A percentile compares a stretch with the other conserved stretches of the same genome.
These are phyloP conservation scores for Apomyelois bistriatella DNA, from an alignment of 2,888 invertebrate genomes.

Conservation along the genomic window DNA sequence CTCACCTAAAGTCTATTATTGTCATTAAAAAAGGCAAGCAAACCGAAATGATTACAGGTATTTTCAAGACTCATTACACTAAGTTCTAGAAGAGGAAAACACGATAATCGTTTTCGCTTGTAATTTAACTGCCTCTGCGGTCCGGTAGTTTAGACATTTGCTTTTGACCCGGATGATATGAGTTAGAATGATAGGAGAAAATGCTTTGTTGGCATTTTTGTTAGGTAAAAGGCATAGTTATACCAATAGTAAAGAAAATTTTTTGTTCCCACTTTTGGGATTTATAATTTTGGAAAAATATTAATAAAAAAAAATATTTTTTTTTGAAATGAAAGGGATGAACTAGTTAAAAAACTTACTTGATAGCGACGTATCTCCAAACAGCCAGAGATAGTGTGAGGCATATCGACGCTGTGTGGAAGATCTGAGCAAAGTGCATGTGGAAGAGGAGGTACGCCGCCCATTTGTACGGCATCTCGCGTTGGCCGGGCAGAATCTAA, in stretches of 20 bases:
- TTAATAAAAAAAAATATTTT: too few relatives aligned
- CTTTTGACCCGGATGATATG: too few relatives aligned
- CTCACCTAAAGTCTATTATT: neutral
- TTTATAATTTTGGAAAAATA: too few relatives aligned
- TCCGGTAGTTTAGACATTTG: too few relatives aligned
- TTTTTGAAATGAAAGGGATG: too few relatives aligned
- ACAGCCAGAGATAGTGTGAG: slow-evolving; percentile 89
- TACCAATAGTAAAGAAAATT: too few relatives aligned
- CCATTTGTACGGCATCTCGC: slow-evolving; percentile 85
- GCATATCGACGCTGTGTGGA: slow-evolving; percentile 92
- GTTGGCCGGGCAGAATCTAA: slow-evolving; percentile 80
- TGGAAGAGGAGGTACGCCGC: slow-evolving; percentile 88
- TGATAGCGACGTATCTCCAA: slow-evolving; percentile 92
- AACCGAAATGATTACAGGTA: slow-evolving; percentile 5
- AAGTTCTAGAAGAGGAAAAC: neutral
- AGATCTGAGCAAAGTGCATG: slow-evolving; percentile 88
- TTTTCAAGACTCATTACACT: slow-evolving; percentile 7
- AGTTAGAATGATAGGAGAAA: too few relatives aligned
- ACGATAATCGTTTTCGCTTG: neutral
- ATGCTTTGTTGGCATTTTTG: too few relatives aligned
- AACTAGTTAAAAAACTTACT: slow-evolving; percentile 72
- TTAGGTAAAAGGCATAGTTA: too few relatives aligned
- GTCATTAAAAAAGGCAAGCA: slow-evolving; percentile 1
- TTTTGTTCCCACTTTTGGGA: too few relatives aligned
- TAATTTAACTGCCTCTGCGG: too few relatives aligned